Evolutionary conservation across 2,113 vertebrate species (phyloP).

Genomic region (Lampris incognitus): DNA sequence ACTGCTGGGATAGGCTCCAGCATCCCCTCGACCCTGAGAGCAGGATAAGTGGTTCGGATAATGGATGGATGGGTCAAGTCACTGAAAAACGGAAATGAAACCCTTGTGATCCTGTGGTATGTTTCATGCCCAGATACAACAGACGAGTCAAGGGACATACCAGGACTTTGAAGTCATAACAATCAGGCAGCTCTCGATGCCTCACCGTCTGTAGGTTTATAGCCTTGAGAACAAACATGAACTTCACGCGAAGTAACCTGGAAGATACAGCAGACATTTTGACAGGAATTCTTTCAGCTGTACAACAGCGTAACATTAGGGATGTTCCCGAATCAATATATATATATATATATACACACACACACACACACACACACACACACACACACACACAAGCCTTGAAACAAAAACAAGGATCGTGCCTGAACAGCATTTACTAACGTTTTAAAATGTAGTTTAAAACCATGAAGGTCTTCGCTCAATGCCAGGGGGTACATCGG

Average conservation of each 20-base stretch:
- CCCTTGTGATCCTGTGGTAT: conserved; percentile 2
- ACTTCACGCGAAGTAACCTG: conserved; percentile 87
- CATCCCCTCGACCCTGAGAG: no score
- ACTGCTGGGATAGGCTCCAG: no score
- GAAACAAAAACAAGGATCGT: neutral
- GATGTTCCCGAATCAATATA: no score
- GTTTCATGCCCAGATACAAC: neutral
- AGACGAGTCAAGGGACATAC: conserved; percentile 75
- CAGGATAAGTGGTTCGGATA: no score
- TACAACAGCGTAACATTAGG: neutral
- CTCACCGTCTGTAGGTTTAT: conserved; percentile 95
- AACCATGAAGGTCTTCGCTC: conserved; percentile 72
- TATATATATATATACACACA: no score
- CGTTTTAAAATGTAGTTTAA: conserved; percentile 93
- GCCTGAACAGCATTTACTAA: conserved; percentile 39
- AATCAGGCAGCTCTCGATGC: conserved; percentile 93
- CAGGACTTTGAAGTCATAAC: conserved; percentile 90
- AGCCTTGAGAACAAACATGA: conserved; percentile 91
- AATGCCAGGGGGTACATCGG: conserved; percentile 63
- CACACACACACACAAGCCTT: no score
- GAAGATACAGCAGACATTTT: conserved; percentile 41
- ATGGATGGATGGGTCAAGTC: neutral
- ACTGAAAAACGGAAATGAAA: conserved; percentile 10
- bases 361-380: no score
- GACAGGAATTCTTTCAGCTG: neutral